These are phyloP conservation scores for Euspilapteryx auroguttella DNA, from an alignment of 2,888 invertebrate genomes.

Conservation along the genomic window DNA sequence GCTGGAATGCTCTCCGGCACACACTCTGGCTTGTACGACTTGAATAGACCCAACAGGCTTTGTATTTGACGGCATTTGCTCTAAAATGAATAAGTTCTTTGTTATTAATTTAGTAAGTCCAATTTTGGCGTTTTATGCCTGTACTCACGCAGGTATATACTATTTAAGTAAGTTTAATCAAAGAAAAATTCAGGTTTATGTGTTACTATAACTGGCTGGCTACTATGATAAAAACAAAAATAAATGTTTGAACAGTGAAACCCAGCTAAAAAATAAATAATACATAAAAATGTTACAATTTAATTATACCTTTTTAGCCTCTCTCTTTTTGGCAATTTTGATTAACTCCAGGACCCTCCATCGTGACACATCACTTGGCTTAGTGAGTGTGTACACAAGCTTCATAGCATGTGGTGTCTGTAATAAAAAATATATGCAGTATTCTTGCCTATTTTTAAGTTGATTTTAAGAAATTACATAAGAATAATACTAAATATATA, in stretches of 20 bases:
- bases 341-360: slow-evolving; percentile 32
- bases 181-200: no score
- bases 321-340: slow-evolving; percentile 32
- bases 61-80: slow-evolving; percentile 33
- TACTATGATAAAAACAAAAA: no score
- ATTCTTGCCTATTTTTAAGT: neutral
- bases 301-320: slow-evolving; percentile 44
- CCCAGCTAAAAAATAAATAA: slow-evolving; percentile 7
- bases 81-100: slow-evolving; percentile 15
- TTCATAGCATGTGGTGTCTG: slow-evolving; percentile 40
- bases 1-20: slow-evolving; percentile 47
- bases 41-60: slow-evolving; percentile 41
- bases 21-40: slow-evolving; percentile 49
- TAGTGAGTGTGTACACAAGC: slow-evolving; percentile 42
- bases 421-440: slow-evolving; percentile 13
- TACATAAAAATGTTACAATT: no score
- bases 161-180: no score
- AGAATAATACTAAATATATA: no score
- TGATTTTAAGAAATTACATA: neutral
- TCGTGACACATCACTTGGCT: slow-evolving; percentile 43
- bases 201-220: no score
- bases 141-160: no score
- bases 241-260: no score
- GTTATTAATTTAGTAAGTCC: no score
- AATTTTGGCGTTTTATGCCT: no score